Percentiles rank a stretch among this genome's conserved stretches.
Conservation (phyloP, 2,888 invertebrate genomes). For the Hoplodrina ambigua region DNA sequence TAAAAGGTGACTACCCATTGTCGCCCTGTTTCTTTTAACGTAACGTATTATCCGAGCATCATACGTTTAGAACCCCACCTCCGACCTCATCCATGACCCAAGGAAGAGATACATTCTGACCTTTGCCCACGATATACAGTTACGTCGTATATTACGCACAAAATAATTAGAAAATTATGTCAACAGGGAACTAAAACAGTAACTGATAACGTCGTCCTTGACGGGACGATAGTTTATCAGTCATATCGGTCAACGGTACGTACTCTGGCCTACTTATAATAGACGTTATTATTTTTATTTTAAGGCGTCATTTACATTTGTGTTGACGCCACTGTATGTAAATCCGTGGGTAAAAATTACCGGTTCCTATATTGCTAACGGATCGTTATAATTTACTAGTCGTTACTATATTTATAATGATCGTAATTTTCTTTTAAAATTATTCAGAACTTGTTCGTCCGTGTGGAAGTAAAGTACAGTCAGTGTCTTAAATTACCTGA, state of each 20-base stretch:
- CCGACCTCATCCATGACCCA: constrained; percentile 7
- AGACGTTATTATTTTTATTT: constrained; percentile 7
- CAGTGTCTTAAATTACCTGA: too few relatives aligned
- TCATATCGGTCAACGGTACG: constrained; percentile 44
- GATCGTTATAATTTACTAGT: neutral
- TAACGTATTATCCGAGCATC: too few relatives aligned
- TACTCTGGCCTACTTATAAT: constrained; percentile 44
- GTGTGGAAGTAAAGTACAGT: too few relatives aligned
- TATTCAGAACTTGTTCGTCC: too few relatives aligned
- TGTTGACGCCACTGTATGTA: constrained; percentile 18
- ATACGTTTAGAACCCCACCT: neutral
- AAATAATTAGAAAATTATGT: constrained; percentile 53
- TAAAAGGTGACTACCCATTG: too few relatives aligned
- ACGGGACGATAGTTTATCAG: constrained; percentile 44
- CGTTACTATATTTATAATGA: neutral
- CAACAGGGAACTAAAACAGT: constrained; percentile 44
- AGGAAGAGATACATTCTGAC: constrained; percentile 16
- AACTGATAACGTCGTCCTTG: constrained; percentile 58
- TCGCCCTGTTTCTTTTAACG: too few relatives aligned
- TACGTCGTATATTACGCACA: constrained; percentile 22
- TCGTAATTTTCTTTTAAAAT: too few relatives aligned
- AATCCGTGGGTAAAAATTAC: constrained; percentile 15
- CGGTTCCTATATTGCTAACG: neutral
- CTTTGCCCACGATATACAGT: neutral
- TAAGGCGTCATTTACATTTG: neutral